Evolutionary conservation across 2,888 invertebrate species (phyloP).

Genomic region (Cryptocheilus praepositus): DNA sequence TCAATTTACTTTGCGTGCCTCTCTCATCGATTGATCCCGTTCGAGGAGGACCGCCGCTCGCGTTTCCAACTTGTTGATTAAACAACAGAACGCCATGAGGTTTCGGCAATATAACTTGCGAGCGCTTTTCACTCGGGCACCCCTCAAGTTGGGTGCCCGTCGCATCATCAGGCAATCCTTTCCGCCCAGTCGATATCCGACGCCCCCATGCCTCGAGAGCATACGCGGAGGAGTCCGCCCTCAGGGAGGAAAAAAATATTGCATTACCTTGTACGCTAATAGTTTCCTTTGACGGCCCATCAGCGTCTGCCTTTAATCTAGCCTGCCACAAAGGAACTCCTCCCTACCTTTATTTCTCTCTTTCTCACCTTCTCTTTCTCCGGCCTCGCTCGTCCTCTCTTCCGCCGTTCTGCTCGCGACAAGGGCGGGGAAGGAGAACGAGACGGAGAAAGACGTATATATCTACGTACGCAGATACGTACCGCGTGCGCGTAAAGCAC

Average conservation of each 20-base stretch:
- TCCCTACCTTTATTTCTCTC: constrained; percentile 17
- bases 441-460: constrained; percentile 5
- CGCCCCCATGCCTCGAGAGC: constrained; percentile 5
- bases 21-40: too few species aligned
- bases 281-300: constrained; percentile 68
- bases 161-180: constrained; percentile 16
- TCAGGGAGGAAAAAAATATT: constrained; percentile 59
- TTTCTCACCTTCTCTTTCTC: constrained; percentile 25
- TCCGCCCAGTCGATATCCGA: constrained; percentile 11
- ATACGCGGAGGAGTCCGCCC: constrained; percentile 37
- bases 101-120: constrained; percentile 4
- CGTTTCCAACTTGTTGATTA: constrained; percentile 3
- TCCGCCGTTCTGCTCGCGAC: constrained; percentile 10
- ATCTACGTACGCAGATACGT: constrained; percentile 4
- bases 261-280: constrained; percentile 65
- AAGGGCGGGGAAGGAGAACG: background rate
- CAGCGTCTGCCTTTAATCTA: constrained; percentile 60
- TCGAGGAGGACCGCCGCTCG: background rate
- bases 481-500: constrained; percentile 7
- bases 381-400: constrained; percentile 16
- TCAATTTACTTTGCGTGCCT: background rate
- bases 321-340: constrained; percentile 53
- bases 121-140: background rate
- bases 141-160: background rate
- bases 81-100: background rate